Percentiles rank a stretch among this genome's conserved stretches.
These are phyloP conservation scores for Tenthredo notha DNA, from an alignment of 2,888 invertebrate species.

Conservation along the genomic window DNA sequence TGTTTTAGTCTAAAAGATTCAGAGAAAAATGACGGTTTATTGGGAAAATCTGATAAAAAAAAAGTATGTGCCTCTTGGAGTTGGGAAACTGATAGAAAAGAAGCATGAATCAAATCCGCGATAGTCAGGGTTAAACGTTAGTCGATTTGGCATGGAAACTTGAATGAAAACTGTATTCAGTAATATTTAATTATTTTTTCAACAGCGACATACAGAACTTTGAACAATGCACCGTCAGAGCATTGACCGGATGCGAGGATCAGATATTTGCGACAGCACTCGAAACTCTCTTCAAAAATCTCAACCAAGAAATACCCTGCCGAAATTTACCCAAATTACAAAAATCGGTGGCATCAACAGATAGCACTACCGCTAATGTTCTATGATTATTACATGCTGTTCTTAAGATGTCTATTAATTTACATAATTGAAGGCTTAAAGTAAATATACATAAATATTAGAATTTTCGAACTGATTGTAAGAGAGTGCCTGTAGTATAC, in stretches of 20 bases:
- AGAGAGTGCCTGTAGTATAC: background rate
- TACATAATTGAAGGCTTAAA: background rate
- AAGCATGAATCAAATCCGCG: no score
- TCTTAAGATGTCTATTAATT: background rate
- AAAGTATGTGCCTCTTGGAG: no score
- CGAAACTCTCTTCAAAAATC: background rate
- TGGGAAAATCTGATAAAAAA: no score
- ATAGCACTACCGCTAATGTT: background rate
- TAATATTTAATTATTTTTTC: background rate
- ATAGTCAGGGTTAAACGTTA: no score
- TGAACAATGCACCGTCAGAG: background rate
- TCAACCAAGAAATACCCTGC: background rate
- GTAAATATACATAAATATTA: background rate
- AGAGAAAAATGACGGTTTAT: no score
- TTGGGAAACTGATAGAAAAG: no score
- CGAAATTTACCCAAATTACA: background rate
- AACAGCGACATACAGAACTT: background rate
- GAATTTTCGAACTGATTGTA: background rate
- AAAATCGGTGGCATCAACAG: background rate
- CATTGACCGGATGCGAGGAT: background rate
- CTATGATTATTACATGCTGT: background rate
- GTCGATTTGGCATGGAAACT: no score
- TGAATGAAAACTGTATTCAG: no score
- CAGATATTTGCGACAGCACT: background rate
- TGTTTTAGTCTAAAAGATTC: no score